These are phyloP conservation scores for Centroberyx gerrardi DNA, from an alignment of 2,797 vertebrate genomes.

Conservation along the genomic window DNA sequence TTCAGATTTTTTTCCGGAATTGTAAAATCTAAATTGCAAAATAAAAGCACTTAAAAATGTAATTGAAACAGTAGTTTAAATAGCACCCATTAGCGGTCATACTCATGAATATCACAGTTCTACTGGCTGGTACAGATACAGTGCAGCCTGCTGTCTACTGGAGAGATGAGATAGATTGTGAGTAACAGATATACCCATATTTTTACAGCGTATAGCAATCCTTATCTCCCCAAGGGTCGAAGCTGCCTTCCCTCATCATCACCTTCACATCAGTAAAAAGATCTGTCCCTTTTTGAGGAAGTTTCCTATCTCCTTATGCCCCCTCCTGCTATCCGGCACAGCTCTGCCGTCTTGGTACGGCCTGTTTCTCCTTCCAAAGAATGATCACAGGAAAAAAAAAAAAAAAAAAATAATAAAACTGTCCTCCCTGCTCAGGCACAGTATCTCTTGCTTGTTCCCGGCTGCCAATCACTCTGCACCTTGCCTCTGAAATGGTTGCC, in stretches of 20 bases:
- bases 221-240: slow-evolving; percentile 27
- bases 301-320: slow-evolving; percentile 24
- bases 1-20: no score
- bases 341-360: not conserved
- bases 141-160: not conserved
- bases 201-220: slow-evolving; percentile 7
- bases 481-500: slow-evolving; percentile 58
- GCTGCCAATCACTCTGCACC: slow-evolving; percentile 36
- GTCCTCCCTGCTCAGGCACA: not conserved
- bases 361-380: slow-evolving; percentile 15
- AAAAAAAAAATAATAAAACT: slow-evolving; percentile 12
- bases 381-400: slow-evolving; percentile 6
- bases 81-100: no score
- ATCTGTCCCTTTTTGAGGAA: not conserved
- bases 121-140: not conserved
- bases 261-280: slow-evolving; percentile 14
- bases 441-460: slow-evolving; percentile 4
- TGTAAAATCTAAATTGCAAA: no score
- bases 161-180: not conserved
- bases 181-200: slow-evolving; percentile 17
- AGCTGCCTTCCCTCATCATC: slow-evolving; percentile 10
- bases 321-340: slow-evolving; percentile 29
- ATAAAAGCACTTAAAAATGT: no score
- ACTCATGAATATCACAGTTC: not conserved
- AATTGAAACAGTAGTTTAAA: no score